Base-by-base conservation (phyloP, 2,888 invertebrate species). In the Balanococcus diminutus region DNA sequence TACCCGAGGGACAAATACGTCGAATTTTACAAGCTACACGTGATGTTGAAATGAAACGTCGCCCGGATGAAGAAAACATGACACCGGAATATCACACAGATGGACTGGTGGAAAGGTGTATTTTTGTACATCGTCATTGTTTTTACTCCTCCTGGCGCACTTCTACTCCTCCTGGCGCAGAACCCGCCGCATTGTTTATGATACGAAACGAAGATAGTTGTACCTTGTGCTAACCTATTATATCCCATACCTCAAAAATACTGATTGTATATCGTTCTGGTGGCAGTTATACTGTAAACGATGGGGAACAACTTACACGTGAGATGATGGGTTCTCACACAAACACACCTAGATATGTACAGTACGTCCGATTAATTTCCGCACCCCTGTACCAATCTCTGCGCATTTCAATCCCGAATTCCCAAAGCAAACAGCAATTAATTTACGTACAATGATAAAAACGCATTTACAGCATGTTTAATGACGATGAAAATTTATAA, bases 1-100 rank as follows among this genome's bases (percentile, higher is more conserved):
- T 67, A 67, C 67, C 67, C 67, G 28, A 16, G 67, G 31, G 67
- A 67, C 67, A 67, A 67, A 67, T 67, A 67, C 67, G 67, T 67
- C 67, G 67, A 67, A 67, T 11, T 67, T 28, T 25, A 25, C 28
- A 31, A 31, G 31, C 25, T 5, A 31, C 14, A 28, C 2, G 51
- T 14, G 51, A 51, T 14, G 51, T 8, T 36, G 36, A 36, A 36
- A 36, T 36, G 36, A n/a, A n/a, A n/a, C n/a, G n/a, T n/a, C n/a
- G n/a, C n/a, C n/a, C 11, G 42, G 16, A 42, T 3, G 51, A n/a
- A 51, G 51, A n/a, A 36, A 4, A 36, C 19, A 51, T 19, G 8
- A 19, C 19, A 19, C 1, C 4, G n/a, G 51, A 19, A 51, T 19
- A 19, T 3, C 51, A n/a, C n/a, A n/a, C n/a, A 36, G 8, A 36